Evolutionary conservation across 2,113 vertebrate genomes (phyloP).

Genomic region (Nannobrachium achirus): DNA sequence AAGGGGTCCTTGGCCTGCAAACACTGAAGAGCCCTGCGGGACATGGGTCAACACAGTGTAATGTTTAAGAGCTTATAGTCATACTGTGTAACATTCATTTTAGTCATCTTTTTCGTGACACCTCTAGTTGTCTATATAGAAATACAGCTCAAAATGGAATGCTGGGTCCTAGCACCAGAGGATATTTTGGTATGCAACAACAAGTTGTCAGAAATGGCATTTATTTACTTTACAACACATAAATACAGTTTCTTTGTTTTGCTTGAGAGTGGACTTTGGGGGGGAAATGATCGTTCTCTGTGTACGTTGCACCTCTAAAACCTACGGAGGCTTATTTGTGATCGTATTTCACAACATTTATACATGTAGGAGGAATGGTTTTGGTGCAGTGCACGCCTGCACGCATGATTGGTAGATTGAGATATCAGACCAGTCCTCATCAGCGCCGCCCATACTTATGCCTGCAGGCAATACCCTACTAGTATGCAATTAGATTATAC

Average conservation of each 20-base stretch:
- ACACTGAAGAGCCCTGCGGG: no score
- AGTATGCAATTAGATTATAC: conserved; percentile 75
- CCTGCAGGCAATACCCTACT: conserved; percentile 70
- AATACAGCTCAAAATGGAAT: no score
- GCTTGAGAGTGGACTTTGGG: not conserved
- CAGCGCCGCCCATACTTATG: conserved; percentile 59
- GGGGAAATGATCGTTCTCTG: not conserved
- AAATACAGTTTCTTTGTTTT: not conserved
- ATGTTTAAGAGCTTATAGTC: no score
- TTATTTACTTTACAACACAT: no score
- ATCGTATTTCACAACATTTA: conserved; percentile 8
- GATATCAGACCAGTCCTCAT: conserved; percentile 74
- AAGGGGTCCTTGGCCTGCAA: no score
- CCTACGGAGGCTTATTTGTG: not conserved
- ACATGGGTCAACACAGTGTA: no score
- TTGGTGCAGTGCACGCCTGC: conserved; percentile 41
- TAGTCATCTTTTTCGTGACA: no score
- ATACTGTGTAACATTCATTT: no score
- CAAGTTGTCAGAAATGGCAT: no score
- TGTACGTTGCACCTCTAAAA: not conserved
- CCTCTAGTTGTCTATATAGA: no score
- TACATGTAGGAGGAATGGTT: conserved; percentile 19
- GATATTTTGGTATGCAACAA: no score
- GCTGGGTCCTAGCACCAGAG: no score
- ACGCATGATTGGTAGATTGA: conserved; percentile 64